Evolutionary conservation across 2,797 vertebrate genomes (phyloP).

Genomic region (Cygnus olor): DNA sequence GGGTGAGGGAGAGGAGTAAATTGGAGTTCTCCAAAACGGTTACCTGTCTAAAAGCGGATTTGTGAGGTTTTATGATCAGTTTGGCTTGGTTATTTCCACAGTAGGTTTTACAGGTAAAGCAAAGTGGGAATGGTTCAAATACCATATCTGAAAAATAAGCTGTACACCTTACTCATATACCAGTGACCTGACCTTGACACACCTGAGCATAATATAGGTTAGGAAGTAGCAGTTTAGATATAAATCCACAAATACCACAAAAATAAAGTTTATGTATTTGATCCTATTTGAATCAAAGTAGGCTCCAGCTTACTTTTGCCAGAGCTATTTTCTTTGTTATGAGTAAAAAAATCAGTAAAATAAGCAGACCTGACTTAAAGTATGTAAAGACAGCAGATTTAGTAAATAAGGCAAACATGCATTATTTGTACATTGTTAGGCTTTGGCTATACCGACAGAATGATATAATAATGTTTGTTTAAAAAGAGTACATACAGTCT

Average conservation of each 20-base stretch:
- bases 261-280: not conserved
- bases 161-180: not conserved
- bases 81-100: not conserved
- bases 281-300: not conserved
- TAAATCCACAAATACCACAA: not conserved
- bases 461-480: not conserved
- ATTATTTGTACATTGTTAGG: not conserved
- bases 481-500: not conserved
- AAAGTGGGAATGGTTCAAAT: not conserved
- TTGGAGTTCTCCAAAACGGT: not conserved
- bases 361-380: not conserved
- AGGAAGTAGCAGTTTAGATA: not conserved
- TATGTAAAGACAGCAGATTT: not conserved
- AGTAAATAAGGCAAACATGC: not conserved
- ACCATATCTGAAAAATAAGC: not conserved
- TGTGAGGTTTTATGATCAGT: not conserved
- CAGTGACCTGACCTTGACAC: not conserved
- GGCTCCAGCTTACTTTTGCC: not conserved
- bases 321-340: not conserved
- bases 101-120: not conserved
- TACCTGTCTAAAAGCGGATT: not conserved
- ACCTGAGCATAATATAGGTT: not conserved
- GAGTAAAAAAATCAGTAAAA: not conserved
- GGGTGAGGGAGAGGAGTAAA: not conserved
- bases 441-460: not conserved